Base-by-base conservation (phyloP, 1,140 invertebrate species). In the Camponotus pennsylvanicus region DNA sequence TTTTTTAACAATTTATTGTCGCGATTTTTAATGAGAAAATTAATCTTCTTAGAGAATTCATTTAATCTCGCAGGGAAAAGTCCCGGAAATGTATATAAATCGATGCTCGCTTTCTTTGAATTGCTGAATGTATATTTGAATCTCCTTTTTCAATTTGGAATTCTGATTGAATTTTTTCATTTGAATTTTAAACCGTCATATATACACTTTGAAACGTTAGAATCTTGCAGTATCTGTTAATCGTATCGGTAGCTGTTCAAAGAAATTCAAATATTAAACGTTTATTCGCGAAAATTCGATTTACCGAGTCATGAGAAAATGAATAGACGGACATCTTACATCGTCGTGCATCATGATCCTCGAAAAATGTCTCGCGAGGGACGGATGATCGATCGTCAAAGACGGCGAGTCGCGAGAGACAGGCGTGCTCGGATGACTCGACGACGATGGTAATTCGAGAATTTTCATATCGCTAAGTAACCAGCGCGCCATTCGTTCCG, bases 401-500 rank as follows among this genome's bases (percentile, higher is more conserved):
- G 79, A 71, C 67, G 67, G 67, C 42, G 59, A 82, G 79, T 82
- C 37, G 40, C 67, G 15, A 8, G 27, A 61, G 42, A 13, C 37
- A 27, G 11, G 27, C 21, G 27, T 0, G 21, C 49, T 52, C 70
- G 55, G 21, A 34, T 64, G 21, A 83, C 78, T 70, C 78, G 52
- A 32, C 79, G 69, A 63, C 79, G 79, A 75, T 83, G 79, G 79
- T 83, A 83, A 83, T 83, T 63, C 55, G 69, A 83, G 79, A 83
- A 83, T 83, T 83, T 83, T 83, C 79, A 83, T 83, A 83, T 73
- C 79, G 79, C 79, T 73, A 83, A 83, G 79, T 83, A 83, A 83
- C 67, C 67, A 82, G 40, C 79, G 40, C 67, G 79, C 67, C 55
- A 63, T 83, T 55, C 79, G 79, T 83, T 83, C 73, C 69, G 69